Base-by-base conservation (phyloP, 2,888 invertebrate genomes). In the Cryptosula pallasiana region DNA sequence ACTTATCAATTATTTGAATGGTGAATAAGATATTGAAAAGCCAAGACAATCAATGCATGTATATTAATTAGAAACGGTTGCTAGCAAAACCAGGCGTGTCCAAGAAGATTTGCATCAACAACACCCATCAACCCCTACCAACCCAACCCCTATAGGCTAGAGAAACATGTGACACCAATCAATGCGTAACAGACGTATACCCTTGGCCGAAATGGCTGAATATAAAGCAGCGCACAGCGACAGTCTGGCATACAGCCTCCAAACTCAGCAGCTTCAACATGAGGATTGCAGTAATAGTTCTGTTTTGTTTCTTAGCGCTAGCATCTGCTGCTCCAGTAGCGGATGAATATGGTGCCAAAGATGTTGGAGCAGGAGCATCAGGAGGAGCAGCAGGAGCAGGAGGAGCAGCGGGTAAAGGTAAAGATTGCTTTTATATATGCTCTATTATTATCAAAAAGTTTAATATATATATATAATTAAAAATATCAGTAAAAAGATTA, bases 251-350 rank as follows among this genome's bases (percentile, higher is more conserved):
- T 45, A 45, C 45, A 45, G 20, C 9, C 45, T 25, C 57, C 57
- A 57, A 5, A 57, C 57, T 57, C 57, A 5, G 20, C n/a, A 57
- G n/a, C 57, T 29, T 16, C 63, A 63, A 63, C 63, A 63, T 63
- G 63, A 63, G n/a, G 32, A 3, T 29, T n/a, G 13, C 32, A 63
- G n/a, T 63, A 5, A n/a, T 63, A 13, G 63, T 27, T 29, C 63
- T 63, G 5, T 32, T 32, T n/a, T 63, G 63, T n/a, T 25, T 63
- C 32, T 27, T 63, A n/a, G 63, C 63, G 5, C 63, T 63, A 13
- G 63, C 63, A 25, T 20, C 63, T 63, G 34, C 63, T 32, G 63
- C 63, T 9, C 63, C 63, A 45, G 45, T 20, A 45, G 45, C 45
- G 45, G n/a, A n/a, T n/a, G n/a, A n/a, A n/a, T n/a, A n/a, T n/a